These are phyloP conservation scores for Ophioderma brevispina DNA, from an alignment of 35 echinoderm and acorn worm genomes.

Conservation along the genomic window DNA sequence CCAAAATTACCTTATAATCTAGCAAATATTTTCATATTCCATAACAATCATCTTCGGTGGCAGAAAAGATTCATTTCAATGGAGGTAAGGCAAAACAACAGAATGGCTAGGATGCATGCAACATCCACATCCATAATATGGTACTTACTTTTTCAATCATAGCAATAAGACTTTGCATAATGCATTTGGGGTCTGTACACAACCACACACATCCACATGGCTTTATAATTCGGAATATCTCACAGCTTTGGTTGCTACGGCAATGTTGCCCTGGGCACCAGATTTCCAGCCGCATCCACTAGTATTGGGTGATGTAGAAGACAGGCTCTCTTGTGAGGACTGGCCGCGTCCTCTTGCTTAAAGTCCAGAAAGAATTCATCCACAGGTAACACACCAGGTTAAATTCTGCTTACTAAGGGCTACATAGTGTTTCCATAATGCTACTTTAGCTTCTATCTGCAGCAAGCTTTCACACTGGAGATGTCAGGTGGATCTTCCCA, in stretches of 20 bases:
- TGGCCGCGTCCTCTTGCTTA: background rate
- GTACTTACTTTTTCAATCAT: slow-evolving; percentile 92
- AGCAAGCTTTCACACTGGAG: no score
- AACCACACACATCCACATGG: slow-evolving; percentile 59
- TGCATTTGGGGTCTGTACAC: slow-evolving; percentile 64
- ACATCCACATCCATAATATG: no score
- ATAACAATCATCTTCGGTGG: no score
- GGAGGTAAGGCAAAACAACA: no score
- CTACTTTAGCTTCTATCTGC: background rate
- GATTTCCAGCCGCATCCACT: slow-evolving; percentile 28
- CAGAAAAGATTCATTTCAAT: no score
- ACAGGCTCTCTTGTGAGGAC: background rate
- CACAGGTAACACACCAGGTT: no score
- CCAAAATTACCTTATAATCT: no score
- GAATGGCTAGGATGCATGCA: no score
- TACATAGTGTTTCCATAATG: background rate
- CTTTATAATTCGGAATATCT: slow-evolving; percentile 44
- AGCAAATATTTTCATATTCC: no score
- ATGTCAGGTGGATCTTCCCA: no score
- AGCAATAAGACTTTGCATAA: slow-evolving; percentile 60
- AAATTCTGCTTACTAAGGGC: no score
- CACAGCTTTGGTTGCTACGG: slow-evolving; percentile 25
- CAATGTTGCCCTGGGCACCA: slow-evolving; percentile 35
- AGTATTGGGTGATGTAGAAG: background rate
- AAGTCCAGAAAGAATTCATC: background rate